Evolutionary conservation across 2,113 vertebrate species (phyloP), one percentile per base, ranked within the genome.

Genomic region (Globicephala melas): DNA sequence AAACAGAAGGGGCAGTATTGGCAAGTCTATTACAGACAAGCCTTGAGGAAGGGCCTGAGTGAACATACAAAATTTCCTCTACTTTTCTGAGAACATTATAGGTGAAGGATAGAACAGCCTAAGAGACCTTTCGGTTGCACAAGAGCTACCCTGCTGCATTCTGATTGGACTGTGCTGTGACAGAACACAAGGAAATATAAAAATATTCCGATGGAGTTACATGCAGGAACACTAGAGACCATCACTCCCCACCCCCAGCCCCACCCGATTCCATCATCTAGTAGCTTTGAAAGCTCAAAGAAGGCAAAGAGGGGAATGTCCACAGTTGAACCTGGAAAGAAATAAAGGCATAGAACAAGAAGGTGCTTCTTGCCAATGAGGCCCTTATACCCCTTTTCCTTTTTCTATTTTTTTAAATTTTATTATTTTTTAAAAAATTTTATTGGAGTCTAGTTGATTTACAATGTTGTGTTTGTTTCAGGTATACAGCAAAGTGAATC

Each of bases 221-320:
- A 86, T 25, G 12, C 1, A 60, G 13, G 4, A 70, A 60, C 18
- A 47, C 13, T 33, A 3, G 21, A 47, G 28, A 87, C 18, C 47
- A 58, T 50, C 12, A 23, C 4, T 36, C 0, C 10, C 47, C 25
- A 65, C 5, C 0, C 11, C 33, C 20, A 74, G 8, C 21, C 53
- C 50, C 21, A 44, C 8, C 10, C 1, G 2, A 26, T 38, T 50
- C 41, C 68, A 28, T 50, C 50, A 55, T 15, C 60, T 70, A 41
- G 11, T 25, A 67, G 44, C 28, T 80, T 60, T 84, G n/a, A 25
- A 25, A 74, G 15, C 31, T 67, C 28, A 25, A 11, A 53, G 50
- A 68, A 82, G 7, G 25, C 20, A 70, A 10, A 76, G 50, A 85
- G 31, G 18, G 33, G 36, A 20, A 90, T 11, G 13, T 33, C 33